A percentile compares a stretch with the other conserved stretches of the same genome.
phyloP scores from a whole-genome alignment of 2,888 invertebrate genomes.

The Tachina fera region DNA sequence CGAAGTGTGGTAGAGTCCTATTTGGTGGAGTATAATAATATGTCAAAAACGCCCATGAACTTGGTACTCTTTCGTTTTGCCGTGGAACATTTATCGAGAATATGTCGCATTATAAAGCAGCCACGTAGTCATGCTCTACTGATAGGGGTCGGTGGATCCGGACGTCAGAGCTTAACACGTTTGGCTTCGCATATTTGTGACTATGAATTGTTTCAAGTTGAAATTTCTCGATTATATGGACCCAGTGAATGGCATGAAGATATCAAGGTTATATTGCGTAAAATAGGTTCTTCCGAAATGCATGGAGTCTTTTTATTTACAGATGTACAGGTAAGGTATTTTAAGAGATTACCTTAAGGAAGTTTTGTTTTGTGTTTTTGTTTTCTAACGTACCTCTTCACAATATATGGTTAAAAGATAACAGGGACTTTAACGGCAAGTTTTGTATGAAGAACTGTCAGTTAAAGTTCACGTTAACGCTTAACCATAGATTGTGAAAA shows the following conservation, averaged over 20 bases:
- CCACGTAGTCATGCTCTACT: slow-evolving; percentile 95
- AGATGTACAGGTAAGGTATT: slow-evolving; percentile 89
- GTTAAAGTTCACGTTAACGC: too few relatives aligned
- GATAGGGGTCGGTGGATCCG: slow-evolving; percentile 96
- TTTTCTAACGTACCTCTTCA: not conserved
- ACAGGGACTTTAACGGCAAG: too few relatives aligned
- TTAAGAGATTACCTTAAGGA: not conserved
- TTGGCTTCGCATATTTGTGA: slow-evolving; percentile 97
- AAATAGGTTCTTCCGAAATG: slow-evolving; percentile 92
- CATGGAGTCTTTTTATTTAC: slow-evolving; percentile 95
- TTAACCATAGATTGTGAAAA: too few relatives aligned
- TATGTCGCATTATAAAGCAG: slow-evolving; percentile 95
- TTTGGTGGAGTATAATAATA: slow-evolving; percentile 95
- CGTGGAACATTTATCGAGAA: slow-evolving; percentile 95
- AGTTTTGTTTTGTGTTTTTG: not conserved
- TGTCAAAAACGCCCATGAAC: slow-evolving; percentile 98
- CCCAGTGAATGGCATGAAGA: slow-evolving; percentile 95
- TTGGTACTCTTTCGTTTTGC: slow-evolving; percentile 97
- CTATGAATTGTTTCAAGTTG: slow-evolving; percentile 95
- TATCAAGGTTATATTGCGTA: slow-evolving; percentile 90
- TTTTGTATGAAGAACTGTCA: too few relatives aligned
- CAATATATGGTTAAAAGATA: too few relatives aligned
- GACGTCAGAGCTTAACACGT: slow-evolving; percentile 94
- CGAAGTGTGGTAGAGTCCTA: slow-evolving; percentile 93
- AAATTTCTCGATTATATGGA: slow-evolving; percentile 94